Percentiles rank a stretch among this genome's conserved stretches.
Evolutionary conservation across 2,888 invertebrate genomes (phyloP).

Genomic region (Mesodorylaimus sp.): DNA sequence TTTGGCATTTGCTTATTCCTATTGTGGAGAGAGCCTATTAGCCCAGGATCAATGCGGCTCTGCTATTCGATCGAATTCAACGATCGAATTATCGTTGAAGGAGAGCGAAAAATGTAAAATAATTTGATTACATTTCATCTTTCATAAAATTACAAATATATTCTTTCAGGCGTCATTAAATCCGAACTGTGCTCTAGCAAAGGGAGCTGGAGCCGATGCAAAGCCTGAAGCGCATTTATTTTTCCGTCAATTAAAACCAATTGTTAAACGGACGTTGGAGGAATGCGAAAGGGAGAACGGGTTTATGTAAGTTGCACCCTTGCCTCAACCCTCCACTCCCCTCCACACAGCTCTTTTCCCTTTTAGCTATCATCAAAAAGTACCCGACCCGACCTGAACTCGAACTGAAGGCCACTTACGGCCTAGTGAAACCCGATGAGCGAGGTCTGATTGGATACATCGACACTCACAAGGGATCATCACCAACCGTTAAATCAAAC

Average conservation of each 20-base stretch:
- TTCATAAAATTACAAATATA: neutral
- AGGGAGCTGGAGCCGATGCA: slow-evolving; percentile 42
- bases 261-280: slow-evolving; percentile 42
- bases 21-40: slow-evolving; percentile 42
- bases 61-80: slow-evolving; percentile 41
- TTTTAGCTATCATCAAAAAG: slow-evolving; percentile 43
- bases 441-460: too few relatives aligned
- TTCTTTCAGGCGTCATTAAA: slow-evolving; percentile 33
- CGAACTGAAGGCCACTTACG: slow-evolving; percentile 44
- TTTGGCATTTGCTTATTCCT: slow-evolving; percentile 44
- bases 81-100: slow-evolving; percentile 34
- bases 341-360: slow-evolving; percentile 4
- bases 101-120: slow-evolving; percentile 39
- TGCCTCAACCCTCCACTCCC: neutral
- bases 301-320: slow-evolving; percentile 39
- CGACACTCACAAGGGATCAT: too few relatives aligned
- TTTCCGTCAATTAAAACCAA: slow-evolving; percentile 41
- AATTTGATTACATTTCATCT: neutral
- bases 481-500: too few relatives aligned
- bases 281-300: slow-evolving; percentile 48
- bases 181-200: slow-evolving; percentile 40
- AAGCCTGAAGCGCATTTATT: slow-evolving; percentile 44
- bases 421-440: slow-evolving; percentile 44
- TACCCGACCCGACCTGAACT: slow-evolving; percentile 42
- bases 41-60: slow-evolving; percentile 47